phyloP scores from a whole-genome alignment of 2,797 vertebrate species.

The Bradypodion ventrale region DNA sequence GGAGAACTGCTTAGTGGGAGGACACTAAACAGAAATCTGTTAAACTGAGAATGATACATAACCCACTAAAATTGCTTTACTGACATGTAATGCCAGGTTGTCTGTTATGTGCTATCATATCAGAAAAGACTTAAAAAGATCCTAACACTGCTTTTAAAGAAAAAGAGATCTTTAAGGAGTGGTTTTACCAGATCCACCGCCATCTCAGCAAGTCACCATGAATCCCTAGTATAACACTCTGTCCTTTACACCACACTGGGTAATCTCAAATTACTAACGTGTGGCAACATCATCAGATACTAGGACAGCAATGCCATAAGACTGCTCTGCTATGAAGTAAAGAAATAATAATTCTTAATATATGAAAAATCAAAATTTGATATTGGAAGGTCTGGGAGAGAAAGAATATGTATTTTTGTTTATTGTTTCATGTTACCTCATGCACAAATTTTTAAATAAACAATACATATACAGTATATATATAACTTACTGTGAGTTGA shows the following conservation, averaged over 20 bases:
- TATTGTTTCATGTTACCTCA: not conserved
- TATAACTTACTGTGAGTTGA: not conserved
- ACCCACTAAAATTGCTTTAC: too few species aligned
- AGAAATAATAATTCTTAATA: not conserved
- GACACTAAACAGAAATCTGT: not conserved
- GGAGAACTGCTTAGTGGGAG: not conserved
- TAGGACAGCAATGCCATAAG: not conserved
- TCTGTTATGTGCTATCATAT: too few species aligned
- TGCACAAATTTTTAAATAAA: too few species aligned
- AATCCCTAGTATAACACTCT: too few species aligned
- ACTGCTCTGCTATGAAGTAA: not conserved
- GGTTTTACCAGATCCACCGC: too few species aligned
- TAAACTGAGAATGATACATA: too few species aligned
- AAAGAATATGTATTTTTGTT: not conserved
- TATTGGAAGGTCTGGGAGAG: not conserved
- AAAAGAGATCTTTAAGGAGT: too few species aligned
- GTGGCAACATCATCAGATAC: not conserved
- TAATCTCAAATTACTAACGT: not conserved
- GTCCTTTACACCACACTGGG: not conserved
- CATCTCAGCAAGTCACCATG: too few species aligned
- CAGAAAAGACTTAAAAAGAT: too few species aligned
- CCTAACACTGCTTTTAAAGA: too few species aligned
- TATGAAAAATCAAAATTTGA: not conserved
- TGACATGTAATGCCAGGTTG: too few species aligned
- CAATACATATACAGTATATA: too few species aligned